Evolutionary conservation across 2,113 vertebrate species (phyloP).

Genomic region (Pterocles gutturalis): DNA sequence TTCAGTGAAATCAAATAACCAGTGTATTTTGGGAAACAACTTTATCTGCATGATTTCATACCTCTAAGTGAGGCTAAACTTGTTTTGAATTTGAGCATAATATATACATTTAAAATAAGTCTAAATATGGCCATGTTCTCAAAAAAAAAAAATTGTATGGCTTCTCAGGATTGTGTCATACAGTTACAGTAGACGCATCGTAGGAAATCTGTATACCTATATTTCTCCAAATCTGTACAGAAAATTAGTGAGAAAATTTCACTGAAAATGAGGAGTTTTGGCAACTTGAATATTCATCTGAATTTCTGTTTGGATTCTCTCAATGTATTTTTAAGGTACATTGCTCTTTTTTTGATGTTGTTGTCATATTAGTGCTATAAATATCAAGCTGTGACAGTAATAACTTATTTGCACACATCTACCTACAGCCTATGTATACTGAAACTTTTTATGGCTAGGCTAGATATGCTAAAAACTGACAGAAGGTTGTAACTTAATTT

Average conservation of each 20-base stretch:
- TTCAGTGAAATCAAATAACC: background rate
- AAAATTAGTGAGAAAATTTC: background rate
- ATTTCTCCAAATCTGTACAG: background rate
- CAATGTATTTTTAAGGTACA: background rate
- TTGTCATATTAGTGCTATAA: background rate
- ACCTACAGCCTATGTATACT: background rate
- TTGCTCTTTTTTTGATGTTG: background rate
- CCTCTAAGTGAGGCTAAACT: fast-evolving
- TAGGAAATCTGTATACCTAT: background rate
- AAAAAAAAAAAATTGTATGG: background rate
- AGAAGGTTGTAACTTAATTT: background rate
- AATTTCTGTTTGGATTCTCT: background rate
- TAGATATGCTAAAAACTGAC: background rate
- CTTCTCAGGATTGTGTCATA: background rate
- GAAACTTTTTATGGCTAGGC: background rate
- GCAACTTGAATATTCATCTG: background rate
- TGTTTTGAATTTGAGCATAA: background rate
- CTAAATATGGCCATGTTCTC: background rate
- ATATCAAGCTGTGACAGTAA: background rate
- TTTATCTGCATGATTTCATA: background rate
- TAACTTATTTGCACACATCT: background rate
- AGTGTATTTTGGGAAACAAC: background rate
- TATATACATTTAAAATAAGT: background rate
- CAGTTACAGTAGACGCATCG: background rate
- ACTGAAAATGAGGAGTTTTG: background rate